These are phyloP conservation scores for Rhagoletis pomonella DNA, from an alignment of 1,140 invertebrate species.

Conservation along the genomic window DNA sequence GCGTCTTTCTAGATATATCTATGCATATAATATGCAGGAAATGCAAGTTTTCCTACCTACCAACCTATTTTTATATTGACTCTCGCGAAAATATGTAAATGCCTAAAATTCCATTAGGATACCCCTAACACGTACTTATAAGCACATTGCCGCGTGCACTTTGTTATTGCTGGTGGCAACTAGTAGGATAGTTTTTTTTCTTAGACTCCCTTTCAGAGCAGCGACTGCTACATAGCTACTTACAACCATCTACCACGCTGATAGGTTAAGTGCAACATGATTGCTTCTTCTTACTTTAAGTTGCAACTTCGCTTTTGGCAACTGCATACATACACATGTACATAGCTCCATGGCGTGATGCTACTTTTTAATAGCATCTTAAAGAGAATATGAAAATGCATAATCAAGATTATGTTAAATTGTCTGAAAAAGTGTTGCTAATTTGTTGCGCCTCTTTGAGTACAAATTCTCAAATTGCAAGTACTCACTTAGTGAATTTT, in stretches of 20 bases:
- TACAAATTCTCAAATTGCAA: background rate
- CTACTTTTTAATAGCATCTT: background rate
- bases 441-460: constrained; percentile 60
- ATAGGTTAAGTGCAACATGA: too few relatives aligned
- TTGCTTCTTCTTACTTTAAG: background rate
- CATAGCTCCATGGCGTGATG: background rate
- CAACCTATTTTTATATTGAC: too few relatives aligned
- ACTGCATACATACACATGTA: background rate
- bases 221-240: background rate
- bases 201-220: background rate
- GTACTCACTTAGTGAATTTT: background rate
- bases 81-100: too few relatives aligned
- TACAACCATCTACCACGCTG: background rate
- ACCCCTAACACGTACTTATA: background rate
- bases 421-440: constrained; percentile 72
- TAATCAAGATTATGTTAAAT: constrained; percentile 73
- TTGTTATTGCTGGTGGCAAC: background rate
- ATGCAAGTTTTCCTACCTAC: too few relatives aligned
- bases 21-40: too few relatives aligned
- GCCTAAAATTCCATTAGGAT: background rate
- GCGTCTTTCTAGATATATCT: too few relatives aligned
- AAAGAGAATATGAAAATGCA: constrained; percentile 56
- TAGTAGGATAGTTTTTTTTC: background rate
- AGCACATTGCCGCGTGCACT: background rate
- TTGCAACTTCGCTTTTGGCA: background rate